phyloP scores from a whole-genome alignment of 2,888 invertebrate species.

The Tridacna gigas region DNA sequence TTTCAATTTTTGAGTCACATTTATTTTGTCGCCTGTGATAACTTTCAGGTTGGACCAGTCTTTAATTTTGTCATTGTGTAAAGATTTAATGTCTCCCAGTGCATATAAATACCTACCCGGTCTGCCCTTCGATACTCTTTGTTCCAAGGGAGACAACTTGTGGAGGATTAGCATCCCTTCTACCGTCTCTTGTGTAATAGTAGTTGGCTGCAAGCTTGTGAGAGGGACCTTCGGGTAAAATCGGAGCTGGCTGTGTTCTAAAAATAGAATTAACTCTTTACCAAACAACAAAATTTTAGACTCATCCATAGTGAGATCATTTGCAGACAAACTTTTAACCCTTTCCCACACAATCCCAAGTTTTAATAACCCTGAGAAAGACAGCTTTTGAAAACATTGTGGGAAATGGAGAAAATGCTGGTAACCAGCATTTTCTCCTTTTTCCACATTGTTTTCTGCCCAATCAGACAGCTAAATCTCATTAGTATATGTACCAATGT shows the following conservation, averaged over 20 bases:
- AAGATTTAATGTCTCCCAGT: too few relatives aligned
- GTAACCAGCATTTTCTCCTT: too few relatives aligned
- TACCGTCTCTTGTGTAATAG: conserved; percentile 93
- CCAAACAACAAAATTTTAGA: not conserved
- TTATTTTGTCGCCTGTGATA: too few relatives aligned
- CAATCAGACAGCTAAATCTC: too few relatives aligned
- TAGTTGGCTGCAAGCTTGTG: conserved; percentile 93
- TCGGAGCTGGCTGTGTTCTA: conserved; percentile 93
- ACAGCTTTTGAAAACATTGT: not conserved
- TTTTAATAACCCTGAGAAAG: not conserved
- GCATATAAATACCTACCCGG: not conserved
- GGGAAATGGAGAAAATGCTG: too few relatives aligned
- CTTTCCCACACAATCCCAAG: not conserved
- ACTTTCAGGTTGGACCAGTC: too few relatives aligned
- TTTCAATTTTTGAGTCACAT: too few relatives aligned
- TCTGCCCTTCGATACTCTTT: conserved; percentile 20
- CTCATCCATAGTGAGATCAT: too few relatives aligned
- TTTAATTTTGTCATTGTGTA: too few relatives aligned
- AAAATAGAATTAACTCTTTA: not conserved
- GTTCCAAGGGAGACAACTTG: conserved; percentile 80
- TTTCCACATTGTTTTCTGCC: too few relatives aligned
- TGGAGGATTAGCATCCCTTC: conserved; percentile 92
- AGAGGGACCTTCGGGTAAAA: conserved; percentile 92
- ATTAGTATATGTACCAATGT: too few relatives aligned
- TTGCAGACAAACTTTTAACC: not conserved